Evolutionary conservation across 2,888 invertebrate species (phyloP).

Genomic region (Xylocampa areola): DNA sequence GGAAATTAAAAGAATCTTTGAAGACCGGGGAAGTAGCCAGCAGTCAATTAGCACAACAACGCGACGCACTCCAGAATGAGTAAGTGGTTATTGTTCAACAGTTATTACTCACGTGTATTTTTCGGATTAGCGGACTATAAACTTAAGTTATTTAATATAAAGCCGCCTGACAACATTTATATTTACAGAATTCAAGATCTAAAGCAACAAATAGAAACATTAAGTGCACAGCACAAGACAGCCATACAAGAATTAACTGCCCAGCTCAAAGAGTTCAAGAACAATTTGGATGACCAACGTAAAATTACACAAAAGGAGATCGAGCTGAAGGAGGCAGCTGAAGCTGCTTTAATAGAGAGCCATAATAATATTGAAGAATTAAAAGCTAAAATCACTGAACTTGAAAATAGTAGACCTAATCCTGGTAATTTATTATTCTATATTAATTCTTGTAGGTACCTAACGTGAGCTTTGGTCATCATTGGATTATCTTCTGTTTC

Average conservation of each 20-base stretch:
- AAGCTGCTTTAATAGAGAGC: slow-evolving; percentile 67
- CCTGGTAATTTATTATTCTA: slow-evolving; percentile 67
- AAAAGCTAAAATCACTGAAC: slow-evolving; percentile 73
- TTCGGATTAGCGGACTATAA: no score
- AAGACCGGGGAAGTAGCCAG: slow-evolving; percentile 83
- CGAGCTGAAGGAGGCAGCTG: slow-evolving; percentile 66
- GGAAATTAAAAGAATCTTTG: slow-evolving; percentile 82
- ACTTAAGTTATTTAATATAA: not conserved
- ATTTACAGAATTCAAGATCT: slow-evolving; percentile 71
- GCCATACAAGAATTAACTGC: slow-evolving; percentile 71
- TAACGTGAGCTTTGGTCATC: not conserved
- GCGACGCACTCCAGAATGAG: slow-evolving; percentile 78
- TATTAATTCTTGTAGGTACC: not conserved
- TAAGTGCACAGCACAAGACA: slow-evolving; percentile 71
- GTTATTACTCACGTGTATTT: no score
- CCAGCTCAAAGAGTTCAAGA: slow-evolving; percentile 73
- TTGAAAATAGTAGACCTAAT: slow-evolving; percentile 77
- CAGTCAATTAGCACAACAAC: slow-evolving; percentile 77
- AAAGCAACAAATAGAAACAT: slow-evolving; percentile 76
- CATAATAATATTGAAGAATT: slow-evolving; percentile 72
- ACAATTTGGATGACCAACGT: slow-evolving; percentile 70
- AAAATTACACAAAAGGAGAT: slow-evolving; percentile 65
- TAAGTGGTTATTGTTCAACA: no score
- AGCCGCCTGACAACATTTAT: not conserved
- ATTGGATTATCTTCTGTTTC: slow-evolving; percentile 31